Base-by-base conservation (phyloP, 2,888 invertebrate species). In the Campoletis raptor region DNA sequence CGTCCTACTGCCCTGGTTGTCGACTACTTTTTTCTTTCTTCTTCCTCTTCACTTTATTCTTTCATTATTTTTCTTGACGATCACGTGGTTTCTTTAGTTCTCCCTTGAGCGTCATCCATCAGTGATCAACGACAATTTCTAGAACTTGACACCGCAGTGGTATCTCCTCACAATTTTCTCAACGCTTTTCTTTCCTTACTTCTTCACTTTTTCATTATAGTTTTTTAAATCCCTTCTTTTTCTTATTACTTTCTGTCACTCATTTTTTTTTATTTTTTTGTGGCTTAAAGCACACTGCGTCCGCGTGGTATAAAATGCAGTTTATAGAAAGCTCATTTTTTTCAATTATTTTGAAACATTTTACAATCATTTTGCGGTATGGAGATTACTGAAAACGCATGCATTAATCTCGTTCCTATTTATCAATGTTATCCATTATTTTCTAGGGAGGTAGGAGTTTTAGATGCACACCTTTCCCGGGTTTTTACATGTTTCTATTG, bases 121-220 rank as follows among this genome's bases (percentile, higher is more conserved):
- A 69, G 78, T 67, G 85, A 66, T 52, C 76, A 81, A 78, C 78
- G 85, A 81, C 81, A 72, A 78, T 85, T 78, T 57, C 37, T 81
- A 48, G 78, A 67, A 85, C 78, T 15, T 45, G 67, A 81, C 72
- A 45, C 12, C 21, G 57, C 45, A 21, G n/a, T 40, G 69, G 57
- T 52, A 73, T 36, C 61, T 45, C 37, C 48, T 84, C 69, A 12
- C 52, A 57, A 76, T 81, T 45, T 54, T 73, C 73, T 67, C 74
- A 45, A 45, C 54, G n/a, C 15, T 64, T 54, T 66, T 37, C 66
- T 73, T 42, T 64, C 42, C 48, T 66, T 64, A 40, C 24, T 82
- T 24, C 4, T 57, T 37, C 30, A 66, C 40, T 70, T 61, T 69
- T 76, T 82, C 45, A n/a, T 42, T 45, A 12, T 42, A 8, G 21